Evolutionary conservation across 2,797 vertebrate species (phyloP).

Genomic region (Merluccius polli): DNA sequence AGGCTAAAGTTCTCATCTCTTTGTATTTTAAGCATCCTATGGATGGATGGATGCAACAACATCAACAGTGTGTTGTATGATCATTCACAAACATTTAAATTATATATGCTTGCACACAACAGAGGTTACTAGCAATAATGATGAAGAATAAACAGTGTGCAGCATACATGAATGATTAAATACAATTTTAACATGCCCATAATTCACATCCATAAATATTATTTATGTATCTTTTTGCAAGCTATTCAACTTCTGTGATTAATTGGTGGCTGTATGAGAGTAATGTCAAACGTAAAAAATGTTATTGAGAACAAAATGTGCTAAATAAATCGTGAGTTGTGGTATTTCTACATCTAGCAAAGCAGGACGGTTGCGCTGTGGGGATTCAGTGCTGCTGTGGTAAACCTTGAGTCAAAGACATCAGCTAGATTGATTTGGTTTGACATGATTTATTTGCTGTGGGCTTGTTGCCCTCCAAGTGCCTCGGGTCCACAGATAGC

Average conservation of each 20-base stretch:
- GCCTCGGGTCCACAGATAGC: background rate
- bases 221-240: background rate
- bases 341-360: background rate
- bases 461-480: background rate
- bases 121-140: background rate
- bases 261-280: background rate
- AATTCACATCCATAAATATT: background rate
- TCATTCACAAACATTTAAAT: background rate
- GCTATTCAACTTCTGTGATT: background rate
- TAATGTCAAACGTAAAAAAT: background rate
- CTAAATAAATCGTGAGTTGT: background rate
- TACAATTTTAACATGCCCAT: background rate
- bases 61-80: background rate
- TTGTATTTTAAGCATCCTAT: background rate
- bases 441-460: slow-evolving; percentile 60
- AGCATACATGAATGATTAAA: background rate
- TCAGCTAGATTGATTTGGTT: slow-evolving; percentile 57
- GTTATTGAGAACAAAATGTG: background rate
- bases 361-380: background rate
- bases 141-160: background rate
- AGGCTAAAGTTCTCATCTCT: background rate
- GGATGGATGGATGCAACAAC: background rate
- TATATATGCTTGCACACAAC: background rate
- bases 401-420: slow-evolving; percentile 46
- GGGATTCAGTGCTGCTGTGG: slow-evolving; percentile 17